Evolutionary conservation across 2,888 invertebrate species (phyloP), one percentile per base, ranked within the genome.

Genomic region (Tenthredo distinguenda): DNA sequence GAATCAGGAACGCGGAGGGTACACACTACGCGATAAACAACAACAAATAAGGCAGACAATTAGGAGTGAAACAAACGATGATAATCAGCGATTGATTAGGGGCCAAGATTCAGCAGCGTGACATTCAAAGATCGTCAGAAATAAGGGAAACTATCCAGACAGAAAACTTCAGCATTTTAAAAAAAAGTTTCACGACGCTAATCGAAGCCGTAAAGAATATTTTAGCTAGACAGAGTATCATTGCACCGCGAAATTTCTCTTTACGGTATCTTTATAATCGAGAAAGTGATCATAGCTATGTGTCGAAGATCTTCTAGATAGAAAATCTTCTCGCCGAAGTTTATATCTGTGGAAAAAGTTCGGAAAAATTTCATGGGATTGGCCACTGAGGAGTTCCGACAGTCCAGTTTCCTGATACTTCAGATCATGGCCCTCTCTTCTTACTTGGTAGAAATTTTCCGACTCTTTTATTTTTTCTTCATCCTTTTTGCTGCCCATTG

Each of bases 351-450:
- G 68, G 18, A 10, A 18, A 68, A 68, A 68, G 68, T 68, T 68
- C 7, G 68, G 26, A 68, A 68, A 68, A 68, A 68, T 68, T 68
- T 68, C 34, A 31, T 34, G 31, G 34, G 15, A 68, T 68, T 34
- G 68, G 34, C 34, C 15, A 68, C 68, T 34, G 68, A 6, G 18
- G 15, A 68, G 34, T 68, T 18, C 68, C 62, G 62, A 26, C 62
- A 62, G 68, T 34, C 34, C 18, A 34, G 68, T 68, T 68, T 34
- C 34, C 68, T 68, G 26, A 68, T 68, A 68, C 68, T 68, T 68
- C 34, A 12, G 68, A 68, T 26, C 31, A 34, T 68, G 15, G 18
- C 2, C 18, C 34, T 34, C 5, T 18, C 68, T 34, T 34, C 26
- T 62, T 62, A 62, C 3, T 62, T 26, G 9, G 62, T 26, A 62